phyloP scores from a whole-genome alignment of 1,140 invertebrate species.

The Arion vulgaris region DNA sequence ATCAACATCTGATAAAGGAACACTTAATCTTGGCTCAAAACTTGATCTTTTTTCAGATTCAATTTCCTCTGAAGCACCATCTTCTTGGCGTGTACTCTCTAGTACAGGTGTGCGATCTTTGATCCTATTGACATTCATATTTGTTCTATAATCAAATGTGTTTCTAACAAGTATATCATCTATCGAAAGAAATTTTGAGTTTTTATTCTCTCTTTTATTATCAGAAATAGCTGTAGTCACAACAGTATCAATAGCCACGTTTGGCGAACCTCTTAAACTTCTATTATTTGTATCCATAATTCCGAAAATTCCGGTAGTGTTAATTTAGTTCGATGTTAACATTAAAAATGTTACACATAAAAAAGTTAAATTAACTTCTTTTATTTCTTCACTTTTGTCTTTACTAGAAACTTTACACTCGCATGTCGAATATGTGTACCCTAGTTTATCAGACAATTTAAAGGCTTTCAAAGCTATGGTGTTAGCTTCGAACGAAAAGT shows the following conservation, averaged over 20 bases:
- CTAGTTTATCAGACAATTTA: too few species aligned
- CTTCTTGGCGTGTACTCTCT: neutral
- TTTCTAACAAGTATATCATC: neutral
- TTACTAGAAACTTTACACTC: too few species aligned
- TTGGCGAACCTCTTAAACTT: neutral
- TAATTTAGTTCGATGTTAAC: neutral
- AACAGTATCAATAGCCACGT: neutral
- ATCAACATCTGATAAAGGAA: neutral
- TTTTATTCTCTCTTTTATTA: neutral
- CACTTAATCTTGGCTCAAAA: neutral
- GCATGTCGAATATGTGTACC: too few species aligned
- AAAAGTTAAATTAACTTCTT: too few species aligned
- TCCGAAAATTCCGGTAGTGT: neutral
- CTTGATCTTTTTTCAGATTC: neutral
- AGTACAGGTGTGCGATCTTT: neutral
- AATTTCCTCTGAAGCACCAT: neutral
- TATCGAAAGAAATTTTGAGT: constrained; percentile 17
- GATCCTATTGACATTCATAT: neutral
- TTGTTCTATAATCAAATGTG: neutral
- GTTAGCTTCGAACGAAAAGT: too few species aligned
- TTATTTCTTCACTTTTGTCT: too few species aligned
- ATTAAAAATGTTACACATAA: too few species aligned
- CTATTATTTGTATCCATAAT: neutral
- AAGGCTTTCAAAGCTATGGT: too few species aligned
- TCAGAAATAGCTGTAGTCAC: neutral